Evolutionary conservation across 2,888 invertebrate species (phyloP).

Genomic region (Proisotoma minuta): DNA sequence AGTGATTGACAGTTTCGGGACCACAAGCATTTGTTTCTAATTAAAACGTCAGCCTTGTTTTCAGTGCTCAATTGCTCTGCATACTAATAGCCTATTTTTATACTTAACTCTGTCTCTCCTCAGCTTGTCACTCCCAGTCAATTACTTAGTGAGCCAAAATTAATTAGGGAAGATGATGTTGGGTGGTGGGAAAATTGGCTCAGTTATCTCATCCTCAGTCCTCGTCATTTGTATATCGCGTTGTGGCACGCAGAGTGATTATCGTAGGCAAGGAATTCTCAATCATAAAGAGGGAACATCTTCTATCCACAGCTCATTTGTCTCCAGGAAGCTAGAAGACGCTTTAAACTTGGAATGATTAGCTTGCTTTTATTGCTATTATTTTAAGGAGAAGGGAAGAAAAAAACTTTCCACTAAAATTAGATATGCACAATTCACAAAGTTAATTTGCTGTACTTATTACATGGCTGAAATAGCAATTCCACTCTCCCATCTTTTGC

Average conservation of each 20-base stretch:
- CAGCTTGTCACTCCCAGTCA: slow-evolving; percentile 47
- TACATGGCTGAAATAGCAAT: slow-evolving; percentile 47
- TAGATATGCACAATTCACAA: slow-evolving; percentile 48
- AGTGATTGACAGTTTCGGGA: slow-evolving; percentile 42
- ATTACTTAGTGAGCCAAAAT: slow-evolving; percentile 48
- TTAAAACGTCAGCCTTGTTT: slow-evolving; percentile 48
- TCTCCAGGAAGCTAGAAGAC: neutral
- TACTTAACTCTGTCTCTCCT: slow-evolving; percentile 46
- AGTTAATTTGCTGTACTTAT: slow-evolving; percentile 48
- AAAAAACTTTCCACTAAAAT: slow-evolving; percentile 46
- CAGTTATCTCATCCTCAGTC: slow-evolving; percentile 4
- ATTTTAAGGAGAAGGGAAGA: slow-evolving; percentile 41
- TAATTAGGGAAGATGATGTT: slow-evolving; percentile 42
- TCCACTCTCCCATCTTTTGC: slow-evolving; percentile 35
- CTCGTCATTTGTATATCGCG: neutral
- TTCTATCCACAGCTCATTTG: slow-evolving; percentile 6
- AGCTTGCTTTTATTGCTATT: slow-evolving; percentile 47
- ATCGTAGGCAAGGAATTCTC: slow-evolving; percentile 9
- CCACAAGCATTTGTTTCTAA: slow-evolving; percentile 48
- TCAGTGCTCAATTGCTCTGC: slow-evolving; percentile 23
- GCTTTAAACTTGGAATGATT: slow-evolving; percentile 35
- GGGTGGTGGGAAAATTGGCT: slow-evolving; percentile 12
- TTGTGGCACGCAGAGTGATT: neutral
- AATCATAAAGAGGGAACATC: slow-evolving; percentile 4
- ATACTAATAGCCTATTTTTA: slow-evolving; percentile 28